Conservation (phyloP, 2,888 invertebrate species). For the Petrolisthes cinctipes region DNA sequence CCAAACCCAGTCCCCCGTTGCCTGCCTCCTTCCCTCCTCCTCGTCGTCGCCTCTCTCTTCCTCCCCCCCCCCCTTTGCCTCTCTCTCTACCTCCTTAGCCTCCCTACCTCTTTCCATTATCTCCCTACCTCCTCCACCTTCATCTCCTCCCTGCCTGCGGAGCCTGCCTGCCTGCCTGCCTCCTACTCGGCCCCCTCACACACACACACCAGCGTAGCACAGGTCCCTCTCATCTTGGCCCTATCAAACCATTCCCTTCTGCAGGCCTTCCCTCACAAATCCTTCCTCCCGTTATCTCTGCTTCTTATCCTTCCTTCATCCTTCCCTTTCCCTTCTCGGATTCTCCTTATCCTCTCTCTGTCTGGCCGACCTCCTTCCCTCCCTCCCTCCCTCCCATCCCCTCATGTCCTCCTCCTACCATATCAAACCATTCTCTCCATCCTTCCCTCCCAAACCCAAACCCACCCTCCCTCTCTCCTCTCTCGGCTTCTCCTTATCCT, state of each 20-base stretch:
- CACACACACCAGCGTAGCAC: background rate
- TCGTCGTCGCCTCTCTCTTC: background rate
- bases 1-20: slow-evolving; percentile 1
- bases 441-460: background rate
- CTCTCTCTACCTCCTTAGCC: background rate
- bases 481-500: slow-evolving; percentile 28
- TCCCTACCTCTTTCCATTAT: background rate
- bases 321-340: background rate
- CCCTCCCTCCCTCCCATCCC: slow-evolving; percentile 5
- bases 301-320: background rate
- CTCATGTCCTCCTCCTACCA: slow-evolving; percentile 20
- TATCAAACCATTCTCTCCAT: slow-evolving; percentile 17
- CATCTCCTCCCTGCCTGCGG: background rate
- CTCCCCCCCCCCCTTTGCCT: background rate
- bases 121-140: background rate
- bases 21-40: background rate
- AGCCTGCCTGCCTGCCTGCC: background rate
- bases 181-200: background rate
- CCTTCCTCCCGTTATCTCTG: slow-evolving; percentile 8
- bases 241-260: background rate
- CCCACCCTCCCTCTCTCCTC: slow-evolving; percentile 5
- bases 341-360: background rate
- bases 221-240: background rate
- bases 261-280: background rate
- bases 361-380: background rate